Evolutionary conservation across 2,888 invertebrate genomes (phyloP), one percentile per base, ranked within the genome.

Genomic region (Amblyjoppa proteus): DNA sequence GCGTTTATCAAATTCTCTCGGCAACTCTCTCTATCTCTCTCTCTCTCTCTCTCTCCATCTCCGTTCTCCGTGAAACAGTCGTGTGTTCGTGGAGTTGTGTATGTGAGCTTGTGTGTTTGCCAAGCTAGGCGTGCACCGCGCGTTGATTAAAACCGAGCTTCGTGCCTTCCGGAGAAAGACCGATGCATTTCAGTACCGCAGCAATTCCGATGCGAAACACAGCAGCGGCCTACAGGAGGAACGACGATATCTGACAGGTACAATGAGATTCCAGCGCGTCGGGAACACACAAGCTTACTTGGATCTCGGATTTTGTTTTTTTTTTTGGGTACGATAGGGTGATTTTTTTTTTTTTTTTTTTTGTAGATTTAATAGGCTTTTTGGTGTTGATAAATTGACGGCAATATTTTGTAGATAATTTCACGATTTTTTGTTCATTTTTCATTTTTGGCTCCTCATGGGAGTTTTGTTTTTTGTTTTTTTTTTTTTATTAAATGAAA

Each of bases 181-280:
- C 83, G 83, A 86, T 86, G 85, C 80, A 86, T 83, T 86, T 80
- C 83, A 83, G 83, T 80, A 69, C 80, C 69, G 51, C 73, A 76
- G 76, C 83, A 76, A 85, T 85, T 85, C 83, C 73, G 76, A 85
- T 85, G 85, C 85, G 73, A 83, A 80, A 69, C 83, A 80, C 85
- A 83, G 83, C 83, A 80, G 68, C 77, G 76, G 80, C 76, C 31
- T 73, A 61, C 83, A 74, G 83, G 70, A 61, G 20, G 13, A 83
- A 83, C 85, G 85, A 85, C 77, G 83, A 83, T 80, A 85, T 85
- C 85, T 85, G 85, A 85, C 85, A 85, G 85, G 85, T 85, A 85
- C 71, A 85, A 79, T 53, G 83, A 83, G 76, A 85, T 85, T 85
- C 69, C 69, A 73, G 73, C 53, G 20, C 38, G 38, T 41, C 31